Evolutionary conservation across 2,113 vertebrate genomes (phyloP), one percentile per base, ranked within the genome.

Genomic region (Gallinago paraguaiae): DNA sequence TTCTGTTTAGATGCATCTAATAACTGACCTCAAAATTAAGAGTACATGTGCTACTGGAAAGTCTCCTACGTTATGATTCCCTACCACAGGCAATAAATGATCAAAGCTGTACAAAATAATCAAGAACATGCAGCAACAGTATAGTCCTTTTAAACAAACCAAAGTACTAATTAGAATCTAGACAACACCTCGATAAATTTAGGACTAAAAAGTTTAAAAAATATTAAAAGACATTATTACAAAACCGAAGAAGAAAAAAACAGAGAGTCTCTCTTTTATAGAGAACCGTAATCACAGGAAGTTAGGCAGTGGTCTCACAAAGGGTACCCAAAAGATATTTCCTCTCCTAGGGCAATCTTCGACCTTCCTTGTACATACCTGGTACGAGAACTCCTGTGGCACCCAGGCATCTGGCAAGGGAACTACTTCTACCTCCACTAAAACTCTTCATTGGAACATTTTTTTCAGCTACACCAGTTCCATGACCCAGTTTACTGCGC

Each of bases 21-120:
- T 33, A 76, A 63, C 48, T 68, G 48, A 87, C 46, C 24, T 46
- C 1, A 0, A 46, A 59, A 79, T 65, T 37, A 50, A 17, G 9
- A 76, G 19, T 18, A 43, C 17, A 35, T 0, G 1, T 37, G 8
- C 41, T 56, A 79, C 7, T 39, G 39, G 45, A 53, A 88, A 71
- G 39, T 5, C 17, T 48, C 30, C 28, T 74, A 48, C 0, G 0
- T 45, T 85, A 69, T 1, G 2, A 51, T 50, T 63, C 16, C 28
- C 23, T 60, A 39, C 8, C 35, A 35, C 45, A 70, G 1, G 6
- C 23, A 59, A 71, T 4, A 9, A 65, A 74, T 67, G 33, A 41
- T 22, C 57, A 35, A 46, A 74, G 4, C 22, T 57, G 7, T 27
- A 89, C 4, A 28, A 41, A 84, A 74, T 20, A 78, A 70, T 0